Evolutionary conservation across 2,113 vertebrate species (phyloP).

Genomic region (Phocoena phocoena): DNA sequence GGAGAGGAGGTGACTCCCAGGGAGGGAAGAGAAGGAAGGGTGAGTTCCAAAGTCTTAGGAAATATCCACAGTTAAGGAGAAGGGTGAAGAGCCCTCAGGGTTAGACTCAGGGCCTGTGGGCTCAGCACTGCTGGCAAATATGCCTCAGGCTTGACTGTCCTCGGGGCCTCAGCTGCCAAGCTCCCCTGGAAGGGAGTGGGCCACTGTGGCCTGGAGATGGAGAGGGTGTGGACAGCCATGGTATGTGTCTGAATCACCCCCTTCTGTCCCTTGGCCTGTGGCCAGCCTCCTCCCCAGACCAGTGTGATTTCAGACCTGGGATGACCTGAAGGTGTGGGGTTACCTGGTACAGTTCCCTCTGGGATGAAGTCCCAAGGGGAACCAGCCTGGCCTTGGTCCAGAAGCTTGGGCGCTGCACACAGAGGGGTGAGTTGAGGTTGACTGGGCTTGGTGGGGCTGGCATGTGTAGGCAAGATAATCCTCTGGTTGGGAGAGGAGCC

Average conservation of each 20-base stretch:
- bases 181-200: neutral
- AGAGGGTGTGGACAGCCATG: slow-evolving; percentile 42
- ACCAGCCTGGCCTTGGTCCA: neutral
- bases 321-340: slow-evolving; percentile 42
- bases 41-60: neutral
- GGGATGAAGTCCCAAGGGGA: slow-evolving; percentile 15
- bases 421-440: slow-evolving; percentile 42
- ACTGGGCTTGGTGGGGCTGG: neutral
- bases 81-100: neutral
- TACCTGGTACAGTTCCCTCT: neutral
- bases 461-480: neutral
- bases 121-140: neutral
- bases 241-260: slow-evolving; percentile 59
- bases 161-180: neutral
- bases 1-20: neutral
- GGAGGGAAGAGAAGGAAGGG: neutral
- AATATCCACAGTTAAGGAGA: neutral
- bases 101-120: neutral
- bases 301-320: slow-evolving; percentile 50
- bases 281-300: slow-evolving; percentile 43
- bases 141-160: neutral
- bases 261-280: slow-evolving; percentile 40
- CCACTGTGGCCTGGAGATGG: neutral
- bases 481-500: neutral
- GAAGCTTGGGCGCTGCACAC: neutral